Base-by-base conservation (phyloP, 1,140 invertebrate species). In the Phocides pigmalion region DNA sequence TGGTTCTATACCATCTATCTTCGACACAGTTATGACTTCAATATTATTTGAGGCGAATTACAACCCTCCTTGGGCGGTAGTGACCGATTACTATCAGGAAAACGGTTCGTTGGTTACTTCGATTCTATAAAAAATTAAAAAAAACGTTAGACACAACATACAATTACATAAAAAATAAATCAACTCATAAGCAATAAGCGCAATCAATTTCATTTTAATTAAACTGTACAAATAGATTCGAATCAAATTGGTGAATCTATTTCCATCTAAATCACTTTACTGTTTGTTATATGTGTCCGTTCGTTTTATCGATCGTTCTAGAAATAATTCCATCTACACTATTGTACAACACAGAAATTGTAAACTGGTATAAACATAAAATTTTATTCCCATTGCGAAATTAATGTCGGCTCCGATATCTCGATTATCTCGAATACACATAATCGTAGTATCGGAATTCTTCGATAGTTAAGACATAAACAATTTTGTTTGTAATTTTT, bases 391-490 rank as follows among this genome's bases (percentile, higher is more conserved):
- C 15, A 41, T 44, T 56, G 32, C 46, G 15, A 61, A 61, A 50
- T 41, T 8, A 41, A 39, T 16, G 6, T 4, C 11, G 6, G 14
- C 37, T 22, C 14, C 39, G 20, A 25, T 56, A 41, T 15, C 51
- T 41, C 17, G 17, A 54, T 41, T 39, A 54, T 14, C 53, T 19
- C 32, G 9, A 19, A 35, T 12, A 37, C 16, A 56, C 53, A 28
- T 22, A 41, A 56, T 56, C 11, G 53, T 12, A 28, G 47, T 51
- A 44, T 58, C 6, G 41, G 37, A 58, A 58, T 58, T 54, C 51
- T 20, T 58, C 20, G 41, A 42, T 44, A 58, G 53, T 58, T 44
- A 58, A 58, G 53, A 58, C 53, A 58, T 58, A 58, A 56, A 58
- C 53, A 44, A 44, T 58, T 44, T 46, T 58, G 58, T 49, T 61